Evolutionary conservation across 2,888 invertebrate species (phyloP), one percentile per base, ranked within the genome.

Genomic region (Operophtera brumata): DNA sequence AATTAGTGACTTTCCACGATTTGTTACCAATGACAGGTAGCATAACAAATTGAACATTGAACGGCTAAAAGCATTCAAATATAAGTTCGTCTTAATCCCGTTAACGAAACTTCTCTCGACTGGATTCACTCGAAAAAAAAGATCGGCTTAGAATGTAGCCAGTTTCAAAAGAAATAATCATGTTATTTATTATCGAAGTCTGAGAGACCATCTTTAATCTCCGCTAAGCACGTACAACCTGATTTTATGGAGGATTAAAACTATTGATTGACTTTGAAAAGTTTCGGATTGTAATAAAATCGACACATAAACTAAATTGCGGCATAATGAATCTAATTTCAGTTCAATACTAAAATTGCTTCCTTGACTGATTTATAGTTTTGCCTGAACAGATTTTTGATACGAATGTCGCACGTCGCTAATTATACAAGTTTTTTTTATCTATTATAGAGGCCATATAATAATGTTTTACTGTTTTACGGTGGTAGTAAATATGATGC

Each of bases 231-330:
- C 82, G 82, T 83, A 79, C 71, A 71, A 70, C 74, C 77, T 69
- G 78, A 85, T 86, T 86, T 86, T 86, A 85, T 86, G 75, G 77
- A 73, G 84, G 84, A 87, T 87, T 86, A 84, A 82, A 81, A 82
- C 69, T 69, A 73, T 71, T 75, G 83, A 84, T 86, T 82, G 82
- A 76, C 73, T 77, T 78, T 78, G 73, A 83, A 77, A 78, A 73
- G 65, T 77, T 75, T 78, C 64, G 65, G 65, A 78, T 71, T 75
- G 76, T 70, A 69, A 81, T 82, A 79, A 82, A 77, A 78, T 75
- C 72, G 66, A 62, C 52, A 65, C 65, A 63, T 64, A 70, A 74
- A 77, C 73, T 74, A 75, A 73, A 75, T 68, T 57, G 14, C 49
- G 59, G 65, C 62, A 71, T 78, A 78, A 77, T 76, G 67, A 75